Base-by-base conservation (phyloP, 2,888 invertebrate species). In the Caenorhabditis wallacei region DNA sequence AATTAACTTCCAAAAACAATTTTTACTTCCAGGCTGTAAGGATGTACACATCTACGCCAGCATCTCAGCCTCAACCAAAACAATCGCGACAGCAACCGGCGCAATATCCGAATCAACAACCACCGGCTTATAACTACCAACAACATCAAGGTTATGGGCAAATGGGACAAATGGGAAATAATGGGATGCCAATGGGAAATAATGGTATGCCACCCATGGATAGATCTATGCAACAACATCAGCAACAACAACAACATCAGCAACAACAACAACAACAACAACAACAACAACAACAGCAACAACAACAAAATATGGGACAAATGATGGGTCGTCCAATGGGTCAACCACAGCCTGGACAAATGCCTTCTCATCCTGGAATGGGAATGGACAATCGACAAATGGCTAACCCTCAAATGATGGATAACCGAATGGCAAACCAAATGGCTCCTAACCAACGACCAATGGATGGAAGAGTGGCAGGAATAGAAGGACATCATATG, bases 131-230 rank as follows among this genome's bases (percentile, higher is more conserved):
- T 48, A 64, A 63, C 37, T 74, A 75, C 18, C 59, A 46, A 35
- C 35, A 35, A 16, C 54, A 66, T 46, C 72, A 80, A 26, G 80
- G 80, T 54, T 71, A 72, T 40, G 80, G 72, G 18, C 61, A 72
- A 69, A 74, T 80, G 71, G 71, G 71, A 59, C 76, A 76, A 76
- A 76, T 76, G 76, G 76, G 69, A 61, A 53, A 56, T 16, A 68
- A 24, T 51, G 75, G 72, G 7, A 75, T 66, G 40, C 10, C 40
- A 40, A 40, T 40, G 40, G 40, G 35, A 35, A 35, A 35, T n/a
- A n/a, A n/a, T n/a, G n/a, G n/a, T 35, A 35, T 35, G 64, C 13
- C 24, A 40, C 18, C 53, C 4, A 66, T 68, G 59, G 59, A 75
- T 22, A 54, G 54, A 37, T 1, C 26, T 11, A 75, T 75, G 66